Conservation (phyloP, 2,113 vertebrate species). For the Leucoraja erinaceus region DNA sequence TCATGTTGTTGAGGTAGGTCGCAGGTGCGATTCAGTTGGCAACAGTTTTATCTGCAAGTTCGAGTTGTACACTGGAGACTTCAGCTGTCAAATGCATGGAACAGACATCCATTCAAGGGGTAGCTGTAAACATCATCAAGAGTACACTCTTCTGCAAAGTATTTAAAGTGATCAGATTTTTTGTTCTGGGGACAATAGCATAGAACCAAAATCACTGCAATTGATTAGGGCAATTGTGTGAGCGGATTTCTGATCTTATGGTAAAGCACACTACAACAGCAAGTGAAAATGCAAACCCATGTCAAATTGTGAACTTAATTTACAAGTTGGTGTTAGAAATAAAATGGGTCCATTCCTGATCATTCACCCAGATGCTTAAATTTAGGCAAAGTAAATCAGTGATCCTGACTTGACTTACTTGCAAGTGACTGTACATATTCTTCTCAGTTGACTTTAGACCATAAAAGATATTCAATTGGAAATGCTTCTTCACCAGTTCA, state of each 20-base stretch:
- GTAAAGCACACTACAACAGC: background rate
- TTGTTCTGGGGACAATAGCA: background rate
- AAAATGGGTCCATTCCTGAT: background rate
- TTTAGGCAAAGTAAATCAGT: background rate
- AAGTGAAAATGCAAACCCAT: background rate
- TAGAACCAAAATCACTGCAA: background rate
- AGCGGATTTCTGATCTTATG: background rate
- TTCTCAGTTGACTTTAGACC: background rate
- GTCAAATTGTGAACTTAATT: background rate
- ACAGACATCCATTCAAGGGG: background rate
- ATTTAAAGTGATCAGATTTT: background rate
- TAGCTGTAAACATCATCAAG: background rate
- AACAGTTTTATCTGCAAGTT: no score
- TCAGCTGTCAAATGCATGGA: background rate
- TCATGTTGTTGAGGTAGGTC: no score
- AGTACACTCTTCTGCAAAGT: background rate
- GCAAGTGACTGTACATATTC: background rate
- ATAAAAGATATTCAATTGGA: background rate
- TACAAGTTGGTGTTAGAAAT: background rate
- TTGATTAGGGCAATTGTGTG: background rate
- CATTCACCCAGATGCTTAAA: background rate
- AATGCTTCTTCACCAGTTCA: background rate
- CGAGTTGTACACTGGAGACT: no score
- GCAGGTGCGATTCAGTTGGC: no score
- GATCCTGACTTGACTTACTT: background rate